phyloP scores from a whole-genome alignment of 2,797 vertebrate species.

The Nyctalus aviator region DNA sequence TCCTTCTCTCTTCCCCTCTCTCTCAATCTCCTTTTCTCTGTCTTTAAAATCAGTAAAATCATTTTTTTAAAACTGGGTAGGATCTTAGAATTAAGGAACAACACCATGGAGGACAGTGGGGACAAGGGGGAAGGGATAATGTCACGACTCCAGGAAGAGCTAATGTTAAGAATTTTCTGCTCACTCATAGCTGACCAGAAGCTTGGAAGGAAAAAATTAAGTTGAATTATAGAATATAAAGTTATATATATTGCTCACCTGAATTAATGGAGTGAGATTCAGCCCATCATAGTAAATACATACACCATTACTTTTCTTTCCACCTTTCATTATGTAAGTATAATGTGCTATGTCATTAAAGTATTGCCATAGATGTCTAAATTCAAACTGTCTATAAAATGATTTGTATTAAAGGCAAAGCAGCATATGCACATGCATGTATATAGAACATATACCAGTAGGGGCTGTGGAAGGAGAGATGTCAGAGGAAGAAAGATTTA shows the following conservation, averaged over 20 bases:
- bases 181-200: not conserved
- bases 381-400: constrained; percentile 62
- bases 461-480: not conserved
- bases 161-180: not conserved
- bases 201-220: not conserved
- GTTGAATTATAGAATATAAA: not conserved
- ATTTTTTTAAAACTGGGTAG: no score
- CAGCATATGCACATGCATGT: not conserved
- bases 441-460: not conserved
- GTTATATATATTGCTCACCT: constrained; percentile 16
- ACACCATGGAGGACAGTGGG: not conserved
- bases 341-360: constrained; percentile 43
- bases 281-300: not conserved
- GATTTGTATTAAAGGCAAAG: constrained; percentile 68
- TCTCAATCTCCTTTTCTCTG: no score
- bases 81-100: not conserved
- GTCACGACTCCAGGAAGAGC: not conserved
- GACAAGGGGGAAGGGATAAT: not conserved
- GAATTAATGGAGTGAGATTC: not conserved
- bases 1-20: no score
- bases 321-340: constrained; percentile 22
- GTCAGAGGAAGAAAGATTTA: not conserved
- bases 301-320: constrained; percentile 39
- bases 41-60: no score
- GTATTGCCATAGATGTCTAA: constrained; percentile 55